phyloP scores from a whole-genome alignment of 2,888 invertebrate genomes.

The Sepioteuthis lessoniana region DNA sequence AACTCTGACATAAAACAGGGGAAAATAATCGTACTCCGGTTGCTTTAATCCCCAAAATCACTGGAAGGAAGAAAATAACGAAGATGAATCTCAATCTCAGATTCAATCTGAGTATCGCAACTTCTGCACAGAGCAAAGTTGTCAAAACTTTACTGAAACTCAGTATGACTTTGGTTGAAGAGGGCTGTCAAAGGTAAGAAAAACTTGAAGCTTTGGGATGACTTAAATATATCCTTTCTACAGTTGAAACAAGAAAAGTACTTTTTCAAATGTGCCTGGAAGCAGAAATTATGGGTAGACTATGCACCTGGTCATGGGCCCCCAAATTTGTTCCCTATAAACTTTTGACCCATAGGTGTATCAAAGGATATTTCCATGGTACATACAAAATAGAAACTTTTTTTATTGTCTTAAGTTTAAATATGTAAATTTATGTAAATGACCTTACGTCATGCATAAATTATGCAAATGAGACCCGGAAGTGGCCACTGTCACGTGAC shows the following conservation, averaged over 20 bases:
- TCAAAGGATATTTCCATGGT: background rate
- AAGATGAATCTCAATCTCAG: background rate
- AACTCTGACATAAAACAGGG: no score
- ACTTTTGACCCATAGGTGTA: slow-evolving; percentile 35
- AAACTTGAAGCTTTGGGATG: background rate
- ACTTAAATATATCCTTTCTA: background rate
- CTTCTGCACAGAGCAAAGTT: background rate
- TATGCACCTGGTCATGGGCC: background rate
- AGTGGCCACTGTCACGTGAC: slow-evolving; percentile 68
- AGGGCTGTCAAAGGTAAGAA: background rate
- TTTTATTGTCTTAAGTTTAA: background rate
- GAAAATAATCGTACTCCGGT: no score
- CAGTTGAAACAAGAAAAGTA: background rate
- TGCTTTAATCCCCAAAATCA: no score
- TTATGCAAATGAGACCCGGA: slow-evolving; percentile 66
- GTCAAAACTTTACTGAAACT: background rate
- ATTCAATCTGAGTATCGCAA: background rate
- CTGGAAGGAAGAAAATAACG: background rate
- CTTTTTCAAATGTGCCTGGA: background rate
- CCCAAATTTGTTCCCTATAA: background rate
- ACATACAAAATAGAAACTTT: background rate
- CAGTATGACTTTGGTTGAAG: background rate
- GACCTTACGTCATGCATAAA: slow-evolving; percentile 63
- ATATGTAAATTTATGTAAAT: slow-evolving; percentile 66
- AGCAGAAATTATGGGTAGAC: background rate